Conservation (phyloP, 2,888 invertebrate species). For the Monopis laevigella region DNA sequence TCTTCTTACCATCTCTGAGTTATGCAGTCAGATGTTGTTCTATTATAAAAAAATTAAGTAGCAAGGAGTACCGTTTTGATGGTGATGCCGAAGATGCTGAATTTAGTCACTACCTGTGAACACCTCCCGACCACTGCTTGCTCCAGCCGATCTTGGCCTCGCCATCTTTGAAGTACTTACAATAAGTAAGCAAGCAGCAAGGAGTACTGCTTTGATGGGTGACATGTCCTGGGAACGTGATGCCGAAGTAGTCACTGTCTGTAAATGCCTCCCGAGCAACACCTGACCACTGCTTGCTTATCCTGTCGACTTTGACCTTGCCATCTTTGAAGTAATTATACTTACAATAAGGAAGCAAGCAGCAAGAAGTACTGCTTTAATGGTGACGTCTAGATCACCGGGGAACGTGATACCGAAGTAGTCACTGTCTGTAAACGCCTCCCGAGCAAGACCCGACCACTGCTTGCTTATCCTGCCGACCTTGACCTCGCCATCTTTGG, state of each 20-base stretch:
- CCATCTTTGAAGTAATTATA: conserved; percentile 76
- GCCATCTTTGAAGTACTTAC: no score
- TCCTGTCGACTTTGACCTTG: conserved; percentile 81
- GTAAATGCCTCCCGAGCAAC: conserved; percentile 83
- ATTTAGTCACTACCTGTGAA: no score
- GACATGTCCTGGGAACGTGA: conserved; percentile 90
- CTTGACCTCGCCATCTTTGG: conserved; percentile 77
- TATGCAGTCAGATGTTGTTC: no score
- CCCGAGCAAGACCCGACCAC: conserved; percentile 85
- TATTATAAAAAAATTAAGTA: no score
- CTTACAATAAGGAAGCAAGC: conserved; percentile 85
- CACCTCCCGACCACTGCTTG: no score
- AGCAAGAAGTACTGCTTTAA: conserved; percentile 82
- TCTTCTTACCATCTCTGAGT: no score
- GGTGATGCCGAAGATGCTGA: no score
- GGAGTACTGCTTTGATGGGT: conserved; percentile 85
- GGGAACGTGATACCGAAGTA: conserved; percentile 93
- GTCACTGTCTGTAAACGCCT: conserved; percentile 87
- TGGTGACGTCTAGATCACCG: conserved; percentile 85
- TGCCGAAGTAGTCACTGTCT: conserved; percentile 88
- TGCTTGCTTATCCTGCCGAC: conserved; percentile 91
- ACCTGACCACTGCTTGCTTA: conserved; percentile 92
- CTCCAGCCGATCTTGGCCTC: no score
- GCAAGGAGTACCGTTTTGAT: no score
- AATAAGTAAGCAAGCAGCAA: conserved; percentile 83